phyloP scores from a whole-genome alignment of 2,113 vertebrate genomes.

The Calidris pugnax region DNA sequence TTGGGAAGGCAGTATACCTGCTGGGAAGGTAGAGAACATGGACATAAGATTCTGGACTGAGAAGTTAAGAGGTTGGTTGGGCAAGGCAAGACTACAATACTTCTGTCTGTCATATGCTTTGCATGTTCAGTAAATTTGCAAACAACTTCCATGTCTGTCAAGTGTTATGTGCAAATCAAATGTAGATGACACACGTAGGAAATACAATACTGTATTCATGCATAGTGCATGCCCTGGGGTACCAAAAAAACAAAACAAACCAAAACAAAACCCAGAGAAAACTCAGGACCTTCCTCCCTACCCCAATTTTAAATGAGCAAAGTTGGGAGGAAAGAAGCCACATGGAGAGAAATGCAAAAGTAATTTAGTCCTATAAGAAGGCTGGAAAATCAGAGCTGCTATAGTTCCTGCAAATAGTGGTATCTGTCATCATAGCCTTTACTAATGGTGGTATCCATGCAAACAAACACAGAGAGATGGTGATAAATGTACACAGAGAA shows the following conservation, averaged over 20 bases:
- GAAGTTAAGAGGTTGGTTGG: not conserved
- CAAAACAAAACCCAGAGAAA: not conserved
- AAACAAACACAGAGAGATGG: not conserved
- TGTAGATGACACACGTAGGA: fast-evolving
- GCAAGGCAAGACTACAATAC: not conserved
- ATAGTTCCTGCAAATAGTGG: not conserved
- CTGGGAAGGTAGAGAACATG: not conserved
- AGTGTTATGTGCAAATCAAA: not conserved
- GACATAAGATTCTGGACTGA: not conserved
- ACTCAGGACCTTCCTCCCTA: not conserved
- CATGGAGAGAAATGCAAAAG: not conserved
- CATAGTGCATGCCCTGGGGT: not conserved
- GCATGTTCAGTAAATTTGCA: not conserved
- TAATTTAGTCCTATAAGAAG: not conserved
- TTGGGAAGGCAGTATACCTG: not conserved
- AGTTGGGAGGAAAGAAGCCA: not conserved
- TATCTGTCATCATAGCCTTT: not conserved
- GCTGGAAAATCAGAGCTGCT: not conserved
- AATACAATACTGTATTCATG: not conserved
- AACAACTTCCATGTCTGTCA: not conserved
- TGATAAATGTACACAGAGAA: not conserved
- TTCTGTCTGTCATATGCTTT: not conserved
- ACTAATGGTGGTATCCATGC: not conserved
- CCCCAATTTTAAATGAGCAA: not conserved
- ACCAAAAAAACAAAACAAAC: not conserved